These are phyloP conservation scores for Bolinopsis microptera DNA, from an alignment of 37 sponge, comb jelly and placozoan species.

Conservation along the genomic window DNA sequence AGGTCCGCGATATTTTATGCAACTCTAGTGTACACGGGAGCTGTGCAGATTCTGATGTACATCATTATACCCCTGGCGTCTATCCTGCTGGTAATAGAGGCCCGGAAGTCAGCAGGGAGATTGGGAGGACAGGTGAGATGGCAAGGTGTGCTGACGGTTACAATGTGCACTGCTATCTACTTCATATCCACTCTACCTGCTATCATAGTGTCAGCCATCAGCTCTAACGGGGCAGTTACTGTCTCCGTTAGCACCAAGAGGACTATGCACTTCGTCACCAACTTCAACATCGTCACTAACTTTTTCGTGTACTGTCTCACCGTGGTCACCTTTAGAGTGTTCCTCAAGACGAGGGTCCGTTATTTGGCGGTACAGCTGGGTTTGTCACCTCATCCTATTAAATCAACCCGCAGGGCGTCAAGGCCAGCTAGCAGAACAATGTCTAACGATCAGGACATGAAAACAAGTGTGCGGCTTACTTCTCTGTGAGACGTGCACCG, in stretches of 20 bases:
- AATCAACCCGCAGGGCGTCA: neutral
- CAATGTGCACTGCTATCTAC: neutral
- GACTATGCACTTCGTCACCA: neutral
- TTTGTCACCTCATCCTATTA: neutral
- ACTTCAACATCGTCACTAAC: neutral
- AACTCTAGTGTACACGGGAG: neutral
- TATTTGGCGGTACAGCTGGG: neutral
- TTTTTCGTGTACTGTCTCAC: neutral
- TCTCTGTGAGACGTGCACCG: no score
- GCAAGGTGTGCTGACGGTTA: neutral
- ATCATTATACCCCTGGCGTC: neutral
- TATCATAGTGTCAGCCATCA: neutral
- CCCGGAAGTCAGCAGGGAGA: neutral
- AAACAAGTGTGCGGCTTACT: neutral
- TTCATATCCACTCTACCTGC: neutral
- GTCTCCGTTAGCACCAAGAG: neutral
- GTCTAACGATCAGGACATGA: neutral
- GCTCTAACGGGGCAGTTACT: neutral
- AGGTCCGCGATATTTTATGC: neutral
- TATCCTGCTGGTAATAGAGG: neutral
- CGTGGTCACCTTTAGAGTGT: neutral
- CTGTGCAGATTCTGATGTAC: neutral
- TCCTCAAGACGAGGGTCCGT: neutral
- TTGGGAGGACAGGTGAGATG: neutral
- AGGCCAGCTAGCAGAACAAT: neutral